Percentiles rank a stretch among this genome's conserved stretches.
phyloP scores from a whole-genome alignment of 2,888 invertebrate genomes.

The Selenia dentaria region DNA sequence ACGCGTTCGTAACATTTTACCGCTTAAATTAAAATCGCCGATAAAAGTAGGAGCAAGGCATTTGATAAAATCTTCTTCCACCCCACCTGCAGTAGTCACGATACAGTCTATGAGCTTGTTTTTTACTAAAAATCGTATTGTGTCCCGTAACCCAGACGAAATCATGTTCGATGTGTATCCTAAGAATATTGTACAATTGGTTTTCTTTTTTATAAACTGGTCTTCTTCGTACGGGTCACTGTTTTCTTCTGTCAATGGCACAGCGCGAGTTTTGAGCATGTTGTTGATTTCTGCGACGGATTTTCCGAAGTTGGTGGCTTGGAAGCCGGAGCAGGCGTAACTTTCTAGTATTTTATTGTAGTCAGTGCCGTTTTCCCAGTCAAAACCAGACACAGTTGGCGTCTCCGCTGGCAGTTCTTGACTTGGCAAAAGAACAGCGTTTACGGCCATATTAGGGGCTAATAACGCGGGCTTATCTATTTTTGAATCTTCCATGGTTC shows the following conservation, averaged over 20 bases:
- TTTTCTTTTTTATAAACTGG: conserved; percentile 90
- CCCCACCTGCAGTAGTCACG: conserved; percentile 98
- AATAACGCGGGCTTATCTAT: conserved; percentile 51
- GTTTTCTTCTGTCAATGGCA: conserved; percentile 88
- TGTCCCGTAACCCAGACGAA: conserved; percentile 97
- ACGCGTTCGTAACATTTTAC: conserved; percentile 90
- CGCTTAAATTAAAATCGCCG: conserved; percentile 95
- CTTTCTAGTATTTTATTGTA: conserved; percentile 93
- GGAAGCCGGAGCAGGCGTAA: conserved; percentile 95
- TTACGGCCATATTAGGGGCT: conserved; percentile 84
- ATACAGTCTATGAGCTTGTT: conserved; percentile 95
- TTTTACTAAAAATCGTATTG: conserved; percentile 89
- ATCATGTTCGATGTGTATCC: conserved; percentile 99
- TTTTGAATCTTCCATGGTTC: conserved; percentile 57
- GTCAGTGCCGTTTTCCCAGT: conserved; percentile 96
- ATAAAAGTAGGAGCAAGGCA: conserved; percentile 97
- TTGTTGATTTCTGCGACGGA: conserved; percentile 96
- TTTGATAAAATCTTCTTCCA: conserved; percentile 99
- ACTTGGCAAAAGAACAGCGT: conserved; percentile 89
- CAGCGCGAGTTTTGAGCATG: conserved; percentile 92
- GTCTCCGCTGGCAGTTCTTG: conserved; percentile 87
- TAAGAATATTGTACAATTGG: conserved; percentile 97
- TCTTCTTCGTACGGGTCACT: conserved; percentile 90
- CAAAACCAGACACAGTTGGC: conserved; percentile 92
- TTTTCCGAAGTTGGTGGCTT: conserved; percentile 97